A percentile compares a stretch with the other conserved stretches of the same genome.
These are phyloP conservation scores for Tamias sibiricus DNA, from an alignment of 2,113 vertebrate genomes.

Conservation along the genomic window DNA sequence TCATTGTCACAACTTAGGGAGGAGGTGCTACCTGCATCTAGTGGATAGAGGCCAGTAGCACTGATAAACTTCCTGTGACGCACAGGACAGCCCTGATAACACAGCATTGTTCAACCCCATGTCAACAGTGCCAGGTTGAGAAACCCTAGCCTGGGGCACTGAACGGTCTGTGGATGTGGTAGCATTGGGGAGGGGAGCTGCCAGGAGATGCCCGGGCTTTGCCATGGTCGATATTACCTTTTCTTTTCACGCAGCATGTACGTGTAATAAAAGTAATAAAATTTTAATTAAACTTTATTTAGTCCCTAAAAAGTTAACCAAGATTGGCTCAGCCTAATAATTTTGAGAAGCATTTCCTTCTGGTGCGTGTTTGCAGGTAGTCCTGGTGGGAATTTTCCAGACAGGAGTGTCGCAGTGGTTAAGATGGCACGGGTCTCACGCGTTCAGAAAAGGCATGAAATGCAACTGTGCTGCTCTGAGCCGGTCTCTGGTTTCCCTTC, in stretches of 20 bases:
- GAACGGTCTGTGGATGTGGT: not conserved
- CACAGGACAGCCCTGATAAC: not conserved
- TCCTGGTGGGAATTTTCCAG: not conserved
- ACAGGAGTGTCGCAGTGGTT: not conserved
- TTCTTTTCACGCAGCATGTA: not conserved
- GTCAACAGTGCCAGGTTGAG: not conserved
- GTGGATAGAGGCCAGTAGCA: not conserved
- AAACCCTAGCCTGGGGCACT: too few species aligned
- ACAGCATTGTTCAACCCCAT: not conserved
- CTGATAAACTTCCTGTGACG: not conserved
- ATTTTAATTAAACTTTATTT: not conserved
- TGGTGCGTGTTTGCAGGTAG: not conserved
- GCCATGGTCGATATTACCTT: not conserved
- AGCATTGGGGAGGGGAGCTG: not conserved
- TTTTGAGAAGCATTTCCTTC: not conserved
- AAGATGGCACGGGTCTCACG: not conserved
- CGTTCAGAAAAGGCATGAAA: not conserved
- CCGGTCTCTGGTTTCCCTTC: not conserved
- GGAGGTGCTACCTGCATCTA: not conserved
- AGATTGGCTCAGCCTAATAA: not conserved
- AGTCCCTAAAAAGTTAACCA: not conserved
- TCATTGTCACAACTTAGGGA: too few species aligned
- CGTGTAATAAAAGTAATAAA: not conserved
- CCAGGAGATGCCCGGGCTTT: not conserved
- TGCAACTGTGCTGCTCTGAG: rapidly evolving